Conservation (phyloP, 2,113 vertebrate species). For the Melanerpes formicivorus region DNA sequence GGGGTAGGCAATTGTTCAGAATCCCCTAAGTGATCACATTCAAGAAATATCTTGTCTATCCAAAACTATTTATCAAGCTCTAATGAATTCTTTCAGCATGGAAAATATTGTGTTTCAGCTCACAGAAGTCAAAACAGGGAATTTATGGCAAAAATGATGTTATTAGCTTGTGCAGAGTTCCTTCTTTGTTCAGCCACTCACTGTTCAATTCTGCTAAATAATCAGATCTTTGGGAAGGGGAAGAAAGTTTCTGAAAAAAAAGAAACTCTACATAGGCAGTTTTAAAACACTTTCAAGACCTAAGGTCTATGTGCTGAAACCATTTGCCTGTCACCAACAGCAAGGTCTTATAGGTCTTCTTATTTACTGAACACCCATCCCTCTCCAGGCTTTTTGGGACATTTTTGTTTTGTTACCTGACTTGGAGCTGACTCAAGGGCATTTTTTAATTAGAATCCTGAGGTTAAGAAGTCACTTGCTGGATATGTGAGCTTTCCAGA, state of each 20-base stretch:
- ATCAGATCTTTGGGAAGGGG: background rate
- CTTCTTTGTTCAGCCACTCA: background rate
- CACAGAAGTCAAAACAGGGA: background rate
- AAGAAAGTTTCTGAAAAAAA: background rate
- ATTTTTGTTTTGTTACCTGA: background rate
- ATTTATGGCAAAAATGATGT: background rate
- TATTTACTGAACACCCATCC: conserved; percentile 9
- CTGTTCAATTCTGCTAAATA: background rate
- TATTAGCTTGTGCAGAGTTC: background rate
- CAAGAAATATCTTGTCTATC: background rate
- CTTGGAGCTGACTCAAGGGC: conserved; percentile 9
- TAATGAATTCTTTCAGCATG: background rate
- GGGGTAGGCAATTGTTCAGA: background rate
- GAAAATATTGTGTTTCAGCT: background rate
- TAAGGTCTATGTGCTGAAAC: background rate
- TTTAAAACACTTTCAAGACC: background rate
- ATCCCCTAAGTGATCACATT: background rate
- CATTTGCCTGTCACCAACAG: background rate
- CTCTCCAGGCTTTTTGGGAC: background rate
- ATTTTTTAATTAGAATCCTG: conserved; percentile 61
- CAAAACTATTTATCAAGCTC: background rate
- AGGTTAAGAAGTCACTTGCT: background rate
- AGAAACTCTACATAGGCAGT: background rate
- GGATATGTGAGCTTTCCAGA: background rate
- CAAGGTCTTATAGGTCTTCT: background rate